A percentile compares a stretch with the other conserved stretches of the same genome.
Evolutionary conservation across 2,888 invertebrate genomes (phyloP).

Genomic region (Cyaniris semiargus): DNA sequence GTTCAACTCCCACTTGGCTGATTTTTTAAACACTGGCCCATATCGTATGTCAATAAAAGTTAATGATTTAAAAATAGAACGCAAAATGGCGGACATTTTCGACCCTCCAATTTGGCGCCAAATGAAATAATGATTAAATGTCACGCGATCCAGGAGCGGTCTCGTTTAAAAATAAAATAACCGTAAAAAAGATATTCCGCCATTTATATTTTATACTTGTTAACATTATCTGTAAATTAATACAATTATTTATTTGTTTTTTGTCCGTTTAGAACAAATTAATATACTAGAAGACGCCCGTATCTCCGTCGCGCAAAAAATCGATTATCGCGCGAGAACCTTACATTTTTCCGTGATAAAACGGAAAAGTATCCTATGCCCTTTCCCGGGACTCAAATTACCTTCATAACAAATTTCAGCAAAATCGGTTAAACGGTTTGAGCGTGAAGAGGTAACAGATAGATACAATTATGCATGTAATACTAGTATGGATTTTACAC

Average conservation of each 20-base stretch:
- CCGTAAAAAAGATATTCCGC: not conserved
- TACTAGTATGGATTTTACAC: too few species aligned
- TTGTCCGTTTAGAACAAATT: not conserved
- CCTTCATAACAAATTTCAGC: too few species aligned
- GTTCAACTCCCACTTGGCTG: too few species aligned
- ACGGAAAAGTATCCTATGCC: too few species aligned
- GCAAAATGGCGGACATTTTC: not conserved
- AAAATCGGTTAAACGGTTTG: too few species aligned
- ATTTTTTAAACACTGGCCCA: not conserved
- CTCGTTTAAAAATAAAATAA: not conserved
- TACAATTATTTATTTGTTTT: not conserved
- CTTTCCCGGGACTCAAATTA: too few species aligned
- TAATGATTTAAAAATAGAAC: slow-evolving; percentile 7
- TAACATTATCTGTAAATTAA: not conserved
- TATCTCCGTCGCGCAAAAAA: too few species aligned
- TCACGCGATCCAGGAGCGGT: not conserved
- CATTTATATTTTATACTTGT: not conserved
- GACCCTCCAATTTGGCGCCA: not conserved
- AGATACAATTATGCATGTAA: too few species aligned
- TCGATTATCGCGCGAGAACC: too few species aligned
- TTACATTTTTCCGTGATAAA: too few species aligned
- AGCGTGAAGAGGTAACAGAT: too few species aligned
- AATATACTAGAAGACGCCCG: too few species aligned
- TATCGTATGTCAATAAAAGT: not conserved
- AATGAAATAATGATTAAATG: not conserved